Evolutionary conservation across 2,113 vertebrate species (phyloP).

Genomic region (Centropus bengalensis): DNA sequence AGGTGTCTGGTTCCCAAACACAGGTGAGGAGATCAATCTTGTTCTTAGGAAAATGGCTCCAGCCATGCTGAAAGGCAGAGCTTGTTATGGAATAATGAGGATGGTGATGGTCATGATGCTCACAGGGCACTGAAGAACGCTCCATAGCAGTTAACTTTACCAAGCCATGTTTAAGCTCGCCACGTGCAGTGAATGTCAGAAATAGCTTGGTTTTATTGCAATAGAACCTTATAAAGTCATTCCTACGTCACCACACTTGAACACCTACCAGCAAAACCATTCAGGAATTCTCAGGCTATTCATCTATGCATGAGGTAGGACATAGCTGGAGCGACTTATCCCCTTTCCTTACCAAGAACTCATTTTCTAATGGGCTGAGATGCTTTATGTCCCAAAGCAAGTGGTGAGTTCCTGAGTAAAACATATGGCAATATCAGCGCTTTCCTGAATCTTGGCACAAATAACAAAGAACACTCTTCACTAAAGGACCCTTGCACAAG

Average conservation of each 20-base stretch:
- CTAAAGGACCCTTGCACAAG: not conserved
- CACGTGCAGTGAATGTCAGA: not conserved
- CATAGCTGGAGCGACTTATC: not conserved
- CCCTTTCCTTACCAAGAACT: not conserved
- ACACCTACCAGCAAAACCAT: not conserved
- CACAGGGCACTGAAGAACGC: not conserved
- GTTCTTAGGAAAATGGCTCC: not conserved
- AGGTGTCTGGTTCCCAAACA: not conserved
- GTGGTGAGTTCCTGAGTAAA: not conserved
- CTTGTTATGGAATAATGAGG: not conserved
- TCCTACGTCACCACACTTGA: not conserved
- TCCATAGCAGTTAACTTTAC: not conserved
- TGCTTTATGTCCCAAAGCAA: not conserved
- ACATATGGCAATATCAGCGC: not conserved
- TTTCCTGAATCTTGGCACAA: not conserved
- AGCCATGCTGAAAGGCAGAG: not conserved
- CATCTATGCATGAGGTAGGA: not conserved
- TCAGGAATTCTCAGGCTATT: not conserved
- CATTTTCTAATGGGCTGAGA: not conserved
- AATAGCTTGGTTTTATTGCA: not conserved
- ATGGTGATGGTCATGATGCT: not conserved
- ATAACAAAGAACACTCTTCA: not conserved
- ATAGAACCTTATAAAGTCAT: not conserved
- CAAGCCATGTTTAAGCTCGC: not conserved
- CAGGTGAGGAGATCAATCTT: not conserved